phyloP scores from a whole-genome alignment of 1,140 invertebrate species.

The Harpegnathos saltator region DNA sequence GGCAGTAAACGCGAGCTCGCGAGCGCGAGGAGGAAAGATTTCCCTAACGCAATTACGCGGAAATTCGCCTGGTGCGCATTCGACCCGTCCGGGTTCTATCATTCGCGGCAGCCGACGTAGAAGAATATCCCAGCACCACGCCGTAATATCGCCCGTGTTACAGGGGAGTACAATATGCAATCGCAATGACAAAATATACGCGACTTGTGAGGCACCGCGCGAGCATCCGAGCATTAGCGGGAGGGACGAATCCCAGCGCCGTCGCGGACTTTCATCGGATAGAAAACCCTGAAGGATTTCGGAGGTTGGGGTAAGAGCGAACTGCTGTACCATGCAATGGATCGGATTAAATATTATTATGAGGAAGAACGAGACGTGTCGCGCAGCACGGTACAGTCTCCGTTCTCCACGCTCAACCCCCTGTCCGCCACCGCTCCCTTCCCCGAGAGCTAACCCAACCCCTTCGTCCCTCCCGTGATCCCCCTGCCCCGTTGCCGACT shows the following conservation, averaged over 20 bases:
- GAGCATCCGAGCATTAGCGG: conserved; percentile 31
- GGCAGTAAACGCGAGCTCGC: not conserved
- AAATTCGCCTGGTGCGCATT: not conserved
- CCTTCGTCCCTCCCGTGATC: conserved; percentile 2
- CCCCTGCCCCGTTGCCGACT: not conserved
- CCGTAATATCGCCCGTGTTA: not conserved
- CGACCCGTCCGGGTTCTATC: not conserved
- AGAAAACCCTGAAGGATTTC: conserved; percentile 78
- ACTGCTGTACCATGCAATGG: conserved; percentile 83
- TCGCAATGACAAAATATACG: conserved; percentile 10
- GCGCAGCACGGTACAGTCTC: conserved; percentile 65
- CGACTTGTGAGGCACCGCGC: conserved; percentile 25
- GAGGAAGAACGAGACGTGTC: conserved; percentile 81
- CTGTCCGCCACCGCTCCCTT: conserved; percentile 33
- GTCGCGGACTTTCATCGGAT: conserved; percentile 49
- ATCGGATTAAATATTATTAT: conserved; percentile 85
- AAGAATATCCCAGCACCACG: not conserved
- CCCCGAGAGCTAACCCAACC: not conserved
- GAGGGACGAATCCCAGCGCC: conserved; percentile 66
- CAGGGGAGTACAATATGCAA: not conserved
- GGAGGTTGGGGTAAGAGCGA: conserved; percentile 81
- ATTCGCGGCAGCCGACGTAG: too few species aligned
- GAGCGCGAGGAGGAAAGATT: not conserved
- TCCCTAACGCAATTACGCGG: conserved; percentile 7
- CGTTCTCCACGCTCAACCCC: conserved; percentile 65